Conservation (phyloP, 1,140 invertebrate species). For the Sitophilus oryzae region DNA sequence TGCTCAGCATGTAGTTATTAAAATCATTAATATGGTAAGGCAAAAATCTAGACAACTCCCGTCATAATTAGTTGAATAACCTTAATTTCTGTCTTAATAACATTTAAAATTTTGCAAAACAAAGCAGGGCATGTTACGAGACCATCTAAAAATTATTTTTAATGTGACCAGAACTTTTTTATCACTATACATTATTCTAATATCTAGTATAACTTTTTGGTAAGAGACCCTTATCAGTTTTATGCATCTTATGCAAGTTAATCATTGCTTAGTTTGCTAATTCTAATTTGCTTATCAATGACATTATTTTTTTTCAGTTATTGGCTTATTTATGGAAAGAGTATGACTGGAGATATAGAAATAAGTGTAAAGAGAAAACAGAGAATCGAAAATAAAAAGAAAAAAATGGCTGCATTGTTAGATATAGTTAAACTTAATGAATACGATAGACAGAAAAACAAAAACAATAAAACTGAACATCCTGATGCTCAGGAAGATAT, state of each 20-base stretch:
- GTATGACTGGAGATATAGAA: slow-evolving; percentile 43
- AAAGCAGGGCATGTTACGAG: slow-evolving; percentile 13
- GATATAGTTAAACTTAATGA: slow-evolving; percentile 58
- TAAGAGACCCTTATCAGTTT: not conserved
- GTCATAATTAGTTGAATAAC: not conserved
- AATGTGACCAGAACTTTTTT: slow-evolving; percentile 11
- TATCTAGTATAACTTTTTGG: slow-evolving; percentile 6
- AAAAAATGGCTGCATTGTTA: slow-evolving; percentile 56
- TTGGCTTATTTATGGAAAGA: slow-evolving; percentile 23
- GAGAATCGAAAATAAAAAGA: slow-evolving; percentile 57
- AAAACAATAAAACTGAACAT: slow-evolving; percentile 15
- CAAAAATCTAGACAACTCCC: not conserved
- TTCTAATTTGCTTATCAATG: not conserved
- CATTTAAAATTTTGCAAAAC: slow-evolving; percentile 16
- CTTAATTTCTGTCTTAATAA: slow-evolving; percentile 13
- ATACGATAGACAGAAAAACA: slow-evolving; percentile 44
- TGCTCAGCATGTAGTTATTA: too few relatives aligned
- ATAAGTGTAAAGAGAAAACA: slow-evolving; percentile 36
- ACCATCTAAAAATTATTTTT: slow-evolving; percentile 17
- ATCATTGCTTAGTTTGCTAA: too few relatives aligned
- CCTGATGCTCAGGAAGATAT: slow-evolving; percentile 9
- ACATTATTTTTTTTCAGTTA: slow-evolving; percentile 16
- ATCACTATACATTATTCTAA: slow-evolving; percentile 4
- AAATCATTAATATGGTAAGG: not conserved
- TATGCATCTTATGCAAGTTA: too few relatives aligned